Evolutionary conservation across 2,113 vertebrate genomes (phyloP).

Genomic region (Engystomops pustulosus): DNA sequence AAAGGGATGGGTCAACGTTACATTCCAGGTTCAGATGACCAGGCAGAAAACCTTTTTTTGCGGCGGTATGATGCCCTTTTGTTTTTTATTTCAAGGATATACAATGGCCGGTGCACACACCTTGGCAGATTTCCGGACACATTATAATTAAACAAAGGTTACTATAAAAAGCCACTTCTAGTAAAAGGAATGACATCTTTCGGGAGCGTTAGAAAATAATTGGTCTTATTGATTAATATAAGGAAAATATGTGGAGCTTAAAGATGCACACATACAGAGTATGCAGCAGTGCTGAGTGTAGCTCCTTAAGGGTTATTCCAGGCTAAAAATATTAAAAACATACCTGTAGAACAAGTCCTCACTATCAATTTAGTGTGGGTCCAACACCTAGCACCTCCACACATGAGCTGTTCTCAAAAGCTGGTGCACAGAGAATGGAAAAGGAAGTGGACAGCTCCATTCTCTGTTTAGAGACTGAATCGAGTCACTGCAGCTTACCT

Average conservation of each 20-base stretch:
- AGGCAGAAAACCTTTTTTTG: background rate
- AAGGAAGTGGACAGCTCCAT: too few relatives aligned
- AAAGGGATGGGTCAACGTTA: background rate
- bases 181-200: background rate
- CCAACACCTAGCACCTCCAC: too few relatives aligned
- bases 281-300: too few relatives aligned
- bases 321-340: too few relatives aligned
- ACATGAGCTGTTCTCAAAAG: too few relatives aligned
- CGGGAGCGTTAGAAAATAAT: background rate
- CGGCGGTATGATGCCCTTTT: background rate
- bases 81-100: background rate
- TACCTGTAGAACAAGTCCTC: too few relatives aligned
- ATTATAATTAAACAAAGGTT: conserved; percentile 26
- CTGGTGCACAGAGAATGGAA: too few relatives aligned
- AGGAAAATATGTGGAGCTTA: background rate
- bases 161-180: conserved; percentile 22
- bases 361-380: too few relatives aligned
- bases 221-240: background rate
- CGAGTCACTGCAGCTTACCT: too few relatives aligned
- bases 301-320: too few relatives aligned
- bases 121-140: conserved; percentile 28
- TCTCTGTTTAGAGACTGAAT: too few relatives aligned
- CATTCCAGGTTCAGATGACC: background rate
- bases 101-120: conserved; percentile 35
- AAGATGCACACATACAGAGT: background rate